phyloP scores from a whole-genome alignment of 2,888 invertebrate genomes.

The Seira ritae region DNA sequence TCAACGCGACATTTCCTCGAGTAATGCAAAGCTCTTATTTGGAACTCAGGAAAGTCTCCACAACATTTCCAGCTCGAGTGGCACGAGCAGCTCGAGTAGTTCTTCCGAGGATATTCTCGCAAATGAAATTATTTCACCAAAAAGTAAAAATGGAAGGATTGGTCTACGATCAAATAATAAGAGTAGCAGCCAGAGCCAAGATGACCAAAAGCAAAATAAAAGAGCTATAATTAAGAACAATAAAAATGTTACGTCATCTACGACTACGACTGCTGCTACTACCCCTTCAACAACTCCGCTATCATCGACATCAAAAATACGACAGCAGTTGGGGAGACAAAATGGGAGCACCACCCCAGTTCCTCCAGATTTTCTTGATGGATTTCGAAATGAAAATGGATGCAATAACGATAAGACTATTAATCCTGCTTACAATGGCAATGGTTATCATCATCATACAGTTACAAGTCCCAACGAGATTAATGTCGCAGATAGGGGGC shows the following conservation, averaged over 20 bases:
- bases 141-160: not conserved
- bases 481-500: slow-evolving; percentile 31
- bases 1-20: slow-evolving; percentile 55
- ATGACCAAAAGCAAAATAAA: slow-evolving; percentile 10
- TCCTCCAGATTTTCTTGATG: slow-evolving; percentile 61
- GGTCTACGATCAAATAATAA: slow-evolving; percentile 10
- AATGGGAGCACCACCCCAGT: slow-evolving; percentile 56
- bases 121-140: slow-evolving; percentile 54
- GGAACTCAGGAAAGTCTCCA: slow-evolving; percentile 58
- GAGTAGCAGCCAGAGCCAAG: slow-evolving; percentile 6
- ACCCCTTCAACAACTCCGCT: not conserved
- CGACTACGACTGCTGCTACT: no score
- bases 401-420: slow-evolving; percentile 31
- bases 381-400: slow-evolving; percentile 60
- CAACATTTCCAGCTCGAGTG: slow-evolving; percentile 33
- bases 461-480: slow-evolving; percentile 27
- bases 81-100: slow-evolving; percentile 33
- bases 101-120: slow-evolving; percentile 56
- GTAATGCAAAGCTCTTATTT: slow-evolving; percentile 61
- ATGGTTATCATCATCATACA: slow-evolving; percentile 22
- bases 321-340: slow-evolving; percentile 21
- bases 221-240: slow-evolving; percentile 30
- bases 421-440: slow-evolving; percentile 19
- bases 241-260: slow-evolving; percentile 33
- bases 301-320: slow-evolving; percentile 16